Conservation (phyloP, 2,113 vertebrate species). For the Syrmaticus mikado region DNA sequence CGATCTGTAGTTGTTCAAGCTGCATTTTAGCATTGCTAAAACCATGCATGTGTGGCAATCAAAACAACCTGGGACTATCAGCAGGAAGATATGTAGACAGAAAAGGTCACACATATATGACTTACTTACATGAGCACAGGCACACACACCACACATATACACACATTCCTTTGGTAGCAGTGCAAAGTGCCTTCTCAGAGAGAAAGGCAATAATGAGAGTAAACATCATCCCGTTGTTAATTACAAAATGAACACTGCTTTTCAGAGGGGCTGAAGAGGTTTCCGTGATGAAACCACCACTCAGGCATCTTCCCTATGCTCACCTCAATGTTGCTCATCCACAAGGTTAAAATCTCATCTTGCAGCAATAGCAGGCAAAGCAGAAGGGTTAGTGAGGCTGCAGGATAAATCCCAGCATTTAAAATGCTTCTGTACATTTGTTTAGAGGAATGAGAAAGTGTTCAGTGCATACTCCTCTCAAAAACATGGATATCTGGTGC, state of each 20-base stretch:
- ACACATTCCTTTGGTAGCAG: not conserved
- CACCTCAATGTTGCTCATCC: not conserved
- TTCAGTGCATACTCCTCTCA: not conserved
- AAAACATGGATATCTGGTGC: not conserved
- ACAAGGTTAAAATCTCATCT: not conserved
- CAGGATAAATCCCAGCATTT: not conserved
- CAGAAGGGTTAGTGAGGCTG: not conserved
- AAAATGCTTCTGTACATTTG: not conserved
- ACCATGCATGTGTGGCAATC: not conserved
- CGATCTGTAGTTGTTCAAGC: not conserved
- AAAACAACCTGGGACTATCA: not conserved
- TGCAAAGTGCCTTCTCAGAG: not conserved
- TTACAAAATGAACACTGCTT: not conserved
- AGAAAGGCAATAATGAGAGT: not conserved
- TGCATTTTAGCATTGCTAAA: not conserved
- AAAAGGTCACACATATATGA: not conserved
- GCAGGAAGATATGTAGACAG: not conserved
- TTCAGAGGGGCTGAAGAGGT: not conserved
- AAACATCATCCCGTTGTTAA: not conserved
- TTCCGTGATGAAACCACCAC: not conserved
- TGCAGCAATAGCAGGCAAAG: not conserved
- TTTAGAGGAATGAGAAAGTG: not conserved
- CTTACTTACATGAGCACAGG: not conserved
- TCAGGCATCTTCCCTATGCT: not conserved
- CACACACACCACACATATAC: not conserved